These are phyloP conservation scores for Gymnocypris eckloni DNA, from an alignment of 2,797 vertebrate species.

Conservation along the genomic window DNA sequence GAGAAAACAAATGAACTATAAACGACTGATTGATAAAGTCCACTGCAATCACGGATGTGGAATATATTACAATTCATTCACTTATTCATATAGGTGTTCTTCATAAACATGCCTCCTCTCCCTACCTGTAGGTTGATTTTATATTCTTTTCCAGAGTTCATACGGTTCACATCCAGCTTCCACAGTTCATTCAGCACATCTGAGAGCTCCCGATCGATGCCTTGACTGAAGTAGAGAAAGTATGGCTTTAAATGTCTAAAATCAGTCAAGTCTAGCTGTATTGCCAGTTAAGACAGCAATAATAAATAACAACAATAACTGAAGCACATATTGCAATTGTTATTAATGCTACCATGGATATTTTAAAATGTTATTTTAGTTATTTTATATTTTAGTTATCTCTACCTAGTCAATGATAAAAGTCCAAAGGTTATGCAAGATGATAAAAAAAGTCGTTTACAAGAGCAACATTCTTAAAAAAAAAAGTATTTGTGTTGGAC, in stretches of 20 bases:
- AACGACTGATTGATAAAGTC: background rate
- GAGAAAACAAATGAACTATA: constrained; percentile 26
- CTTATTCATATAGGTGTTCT: background rate
- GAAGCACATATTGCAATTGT: background rate
- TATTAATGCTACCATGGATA: background rate
- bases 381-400: background rate
- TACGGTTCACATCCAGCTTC: constrained; percentile 82
- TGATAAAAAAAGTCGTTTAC: background rate
- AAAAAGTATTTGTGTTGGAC: background rate
- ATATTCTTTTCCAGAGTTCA: constrained; percentile 84
- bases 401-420: background rate
- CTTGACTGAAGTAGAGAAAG: constrained; percentile 64
- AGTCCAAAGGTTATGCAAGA: background rate
- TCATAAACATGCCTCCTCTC: background rate
- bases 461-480: background rate
- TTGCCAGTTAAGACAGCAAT: background rate
- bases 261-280: background rate
- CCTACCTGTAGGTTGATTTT: constrained; percentile 77
- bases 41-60: background rate
- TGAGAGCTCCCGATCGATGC: constrained; percentile 79
- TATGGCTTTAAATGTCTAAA: background rate
- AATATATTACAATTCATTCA: background rate
- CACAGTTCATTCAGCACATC: constrained; percentile 83
- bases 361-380: background rate
- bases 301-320: background rate